These are phyloP conservation scores for Alectoris magna DNA, from an alignment of 2,797 vertebrate species.

Conservation along the genomic window DNA sequence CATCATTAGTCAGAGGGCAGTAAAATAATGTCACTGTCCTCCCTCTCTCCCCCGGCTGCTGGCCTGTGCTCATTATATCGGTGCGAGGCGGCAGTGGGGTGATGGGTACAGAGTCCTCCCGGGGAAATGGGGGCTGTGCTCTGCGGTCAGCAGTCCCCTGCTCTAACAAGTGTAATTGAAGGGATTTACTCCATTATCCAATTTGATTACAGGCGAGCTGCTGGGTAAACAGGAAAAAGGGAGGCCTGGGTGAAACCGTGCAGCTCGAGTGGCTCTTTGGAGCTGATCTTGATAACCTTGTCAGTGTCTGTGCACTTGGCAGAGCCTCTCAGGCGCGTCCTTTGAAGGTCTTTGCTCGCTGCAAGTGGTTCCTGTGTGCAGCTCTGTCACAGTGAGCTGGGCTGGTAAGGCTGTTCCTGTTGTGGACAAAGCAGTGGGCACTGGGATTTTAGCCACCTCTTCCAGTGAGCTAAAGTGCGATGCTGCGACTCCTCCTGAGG, in stretches of 20 bases:
- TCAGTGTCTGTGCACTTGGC: background rate
- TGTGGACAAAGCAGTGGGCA: background rate
- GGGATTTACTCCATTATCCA: constrained; percentile 11
- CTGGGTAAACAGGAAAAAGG: constrained; percentile 19
- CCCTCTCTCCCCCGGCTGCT: background rate
- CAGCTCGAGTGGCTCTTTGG: background rate
- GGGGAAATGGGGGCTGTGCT: background rate
- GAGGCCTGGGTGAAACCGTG: background rate
- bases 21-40: background rate
- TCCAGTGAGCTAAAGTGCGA: background rate
- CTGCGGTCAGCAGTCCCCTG: background rate
- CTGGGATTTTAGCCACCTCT: background rate
- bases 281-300: background rate
- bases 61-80: background rate
- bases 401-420: background rate
- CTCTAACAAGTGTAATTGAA: background rate
- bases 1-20: background rate
- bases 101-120: background rate
- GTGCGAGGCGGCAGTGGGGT: accelerated
- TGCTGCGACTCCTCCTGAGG: background rate
- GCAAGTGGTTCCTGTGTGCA: background rate
- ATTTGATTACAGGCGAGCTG: background rate
- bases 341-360: background rate
- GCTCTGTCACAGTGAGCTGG: background rate
- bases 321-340: background rate